phyloP scores from a whole-genome alignment of 1,140 invertebrate species.

The Pomacea maculata region DNA sequence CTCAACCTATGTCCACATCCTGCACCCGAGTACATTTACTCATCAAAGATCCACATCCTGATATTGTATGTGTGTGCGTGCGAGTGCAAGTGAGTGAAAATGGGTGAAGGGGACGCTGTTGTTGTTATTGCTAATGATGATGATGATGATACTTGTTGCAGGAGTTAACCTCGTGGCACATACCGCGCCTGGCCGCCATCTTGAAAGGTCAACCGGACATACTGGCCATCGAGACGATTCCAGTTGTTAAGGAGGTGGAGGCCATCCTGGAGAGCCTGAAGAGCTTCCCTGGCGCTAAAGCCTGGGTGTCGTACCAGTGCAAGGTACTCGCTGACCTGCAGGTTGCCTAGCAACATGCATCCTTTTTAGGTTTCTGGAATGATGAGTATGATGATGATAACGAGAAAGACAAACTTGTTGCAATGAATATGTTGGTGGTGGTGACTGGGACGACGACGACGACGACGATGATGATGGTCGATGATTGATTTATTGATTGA shows the following conservation, averaged over 20 bases:
- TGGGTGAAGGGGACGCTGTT: background rate
- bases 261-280: constrained; percentile 80
- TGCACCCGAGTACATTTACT: background rate
- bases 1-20: background rate
- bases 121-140: background rate
- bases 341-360: background rate
- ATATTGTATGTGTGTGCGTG: background rate
- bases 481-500: background rate
- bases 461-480: background rate
- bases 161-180: constrained; percentile 81
- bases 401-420: background rate
- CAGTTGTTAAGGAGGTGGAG: constrained; percentile 82
- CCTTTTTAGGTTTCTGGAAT: background rate
- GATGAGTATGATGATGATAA: background rate
- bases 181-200: constrained; percentile 78
- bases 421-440: background rate
- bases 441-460: background rate
- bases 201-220: constrained; percentile 82
- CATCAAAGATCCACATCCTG: background rate
- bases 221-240: constrained; percentile 89
- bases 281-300: constrained; percentile 77
- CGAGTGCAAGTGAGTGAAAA: background rate
- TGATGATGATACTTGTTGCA: constrained; percentile 27
- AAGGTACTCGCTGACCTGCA: constrained; percentile 68
- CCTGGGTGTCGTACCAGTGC: constrained; percentile 87